These are phyloP conservation scores for Coronaproctus castanopsis DNA, from an alignment of 2,888 invertebrate genomes.

Conservation along the genomic window DNA sequence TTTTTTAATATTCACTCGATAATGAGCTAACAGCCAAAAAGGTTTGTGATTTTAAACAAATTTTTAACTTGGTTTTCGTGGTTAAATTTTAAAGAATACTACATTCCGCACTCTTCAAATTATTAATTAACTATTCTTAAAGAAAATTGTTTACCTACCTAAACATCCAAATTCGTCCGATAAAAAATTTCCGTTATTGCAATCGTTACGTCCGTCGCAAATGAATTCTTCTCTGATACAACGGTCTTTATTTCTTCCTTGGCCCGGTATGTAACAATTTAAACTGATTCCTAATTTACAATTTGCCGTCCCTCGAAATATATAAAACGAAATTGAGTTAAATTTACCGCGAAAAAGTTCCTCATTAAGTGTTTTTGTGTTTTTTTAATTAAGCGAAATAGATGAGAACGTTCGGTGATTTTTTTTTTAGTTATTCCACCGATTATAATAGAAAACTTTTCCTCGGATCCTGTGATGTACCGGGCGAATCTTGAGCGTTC, in stretches of 20 bases:
- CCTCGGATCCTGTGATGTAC: no score
- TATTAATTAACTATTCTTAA: no score
- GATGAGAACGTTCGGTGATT: no score
- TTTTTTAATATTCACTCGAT: no score
- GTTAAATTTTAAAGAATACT: no score
- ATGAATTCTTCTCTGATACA: conserved; percentile 26
- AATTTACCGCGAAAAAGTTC: not conserved
- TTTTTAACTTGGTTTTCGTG: no score
- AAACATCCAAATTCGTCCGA: conserved; percentile 28
- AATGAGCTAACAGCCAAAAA: no score
- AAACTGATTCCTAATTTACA: conserved; percentile 20
- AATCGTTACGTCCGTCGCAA: conserved; percentile 29
- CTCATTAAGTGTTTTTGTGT: not conserved
- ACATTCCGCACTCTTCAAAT: no score
- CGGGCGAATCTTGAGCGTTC: no score
- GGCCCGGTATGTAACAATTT: conserved; percentile 17
- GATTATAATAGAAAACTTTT: no score
- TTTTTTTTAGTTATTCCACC: no score
- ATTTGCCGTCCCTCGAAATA: conserved; percentile 18
- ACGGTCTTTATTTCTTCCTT: conserved; percentile 20
- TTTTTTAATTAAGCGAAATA: not conserved
- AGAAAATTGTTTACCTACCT: conserved; percentile 14
- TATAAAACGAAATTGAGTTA: not conserved
- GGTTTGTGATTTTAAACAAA: no score
- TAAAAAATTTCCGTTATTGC: conserved; percentile 25